These are phyloP conservation scores for Popillia japonica DNA, from an alignment of 1,140 invertebrate genomes.

Conservation along the genomic window DNA sequence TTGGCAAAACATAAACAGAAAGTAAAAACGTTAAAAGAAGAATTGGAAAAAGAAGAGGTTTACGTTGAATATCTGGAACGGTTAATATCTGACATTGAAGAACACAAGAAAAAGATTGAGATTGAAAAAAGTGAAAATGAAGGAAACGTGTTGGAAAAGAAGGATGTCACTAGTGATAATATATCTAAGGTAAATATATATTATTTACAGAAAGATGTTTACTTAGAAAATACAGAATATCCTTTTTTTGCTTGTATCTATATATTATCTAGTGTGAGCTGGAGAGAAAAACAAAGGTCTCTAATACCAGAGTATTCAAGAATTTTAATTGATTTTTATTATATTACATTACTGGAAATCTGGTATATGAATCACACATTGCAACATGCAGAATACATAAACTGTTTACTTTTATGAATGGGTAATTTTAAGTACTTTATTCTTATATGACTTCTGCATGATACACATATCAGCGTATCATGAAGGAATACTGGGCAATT, in stretches of 20 bases:
- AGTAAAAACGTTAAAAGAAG: conserved; percentile 79
- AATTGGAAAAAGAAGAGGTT: conserved; percentile 88
- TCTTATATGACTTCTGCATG: background rate
- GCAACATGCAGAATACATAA: background rate
- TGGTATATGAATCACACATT: conserved; percentile 21
- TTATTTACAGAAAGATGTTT: conserved; percentile 2
- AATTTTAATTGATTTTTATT: conserved; percentile 29
- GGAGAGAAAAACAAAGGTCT: background rate
- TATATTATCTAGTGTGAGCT: background rate
- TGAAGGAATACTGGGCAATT: no score
- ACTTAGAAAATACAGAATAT: background rate
- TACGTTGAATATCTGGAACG: conserved; percentile 89
- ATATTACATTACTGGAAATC: background rate
- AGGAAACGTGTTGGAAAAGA: conserved; percentile 45
- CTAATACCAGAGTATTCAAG: background rate
- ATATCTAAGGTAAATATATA: conserved; percentile 55
- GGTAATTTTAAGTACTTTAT: background rate
- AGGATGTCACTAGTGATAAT: conserved; percentile 54
- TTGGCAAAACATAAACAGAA: conserved; percentile 86
- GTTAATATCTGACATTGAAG: conserved; percentile 81
- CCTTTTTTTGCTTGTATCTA: background rate
- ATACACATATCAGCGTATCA: background rate
- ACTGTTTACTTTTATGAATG: background rate
- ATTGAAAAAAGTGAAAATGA: conserved; percentile 40
- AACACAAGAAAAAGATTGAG: no score